Conservation (phyloP, 2,888 invertebrate genomes). For the Phortica okadai region DNA sequence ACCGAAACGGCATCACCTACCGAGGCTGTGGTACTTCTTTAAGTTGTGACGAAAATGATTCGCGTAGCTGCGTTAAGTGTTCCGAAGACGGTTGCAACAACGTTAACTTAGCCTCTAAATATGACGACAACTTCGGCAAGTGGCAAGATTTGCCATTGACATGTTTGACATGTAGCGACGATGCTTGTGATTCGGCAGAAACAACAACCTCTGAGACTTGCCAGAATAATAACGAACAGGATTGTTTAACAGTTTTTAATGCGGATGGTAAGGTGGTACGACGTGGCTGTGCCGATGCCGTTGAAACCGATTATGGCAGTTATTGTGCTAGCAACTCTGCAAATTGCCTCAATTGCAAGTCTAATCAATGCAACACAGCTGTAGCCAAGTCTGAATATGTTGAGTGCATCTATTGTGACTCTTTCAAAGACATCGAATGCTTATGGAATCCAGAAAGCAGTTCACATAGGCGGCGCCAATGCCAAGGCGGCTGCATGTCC, state of each 20-base stretch:
- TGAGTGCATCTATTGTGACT: slow-evolving; percentile 70
- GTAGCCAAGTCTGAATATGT: slow-evolving; percentile 50
- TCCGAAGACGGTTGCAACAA: slow-evolving; percentile 64
- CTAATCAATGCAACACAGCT: slow-evolving; percentile 71
- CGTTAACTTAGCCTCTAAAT: slow-evolving; percentile 53
- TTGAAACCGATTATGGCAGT: slow-evolving; percentile 48
- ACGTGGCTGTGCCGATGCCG: slow-evolving; percentile 67
- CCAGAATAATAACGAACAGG: slow-evolving; percentile 69
- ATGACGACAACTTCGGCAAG: slow-evolving; percentile 70
- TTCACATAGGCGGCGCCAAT: slow-evolving; percentile 58
- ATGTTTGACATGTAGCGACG: slow-evolving; percentile 62
- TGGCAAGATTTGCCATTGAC: slow-evolving; percentile 74
- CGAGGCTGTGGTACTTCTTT: slow-evolving; percentile 65
- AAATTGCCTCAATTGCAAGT: slow-evolving; percentile 69
- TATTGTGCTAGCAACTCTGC: slow-evolving; percentile 57
- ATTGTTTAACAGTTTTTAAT: slow-evolving; percentile 69
- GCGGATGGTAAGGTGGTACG: slow-evolving; percentile 54
- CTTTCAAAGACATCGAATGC: slow-evolving; percentile 59
- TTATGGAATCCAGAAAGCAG: slow-evolving; percentile 54
- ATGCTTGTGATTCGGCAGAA: slow-evolving; percentile 49
- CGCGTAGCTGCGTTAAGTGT: slow-evolving; percentile 61
- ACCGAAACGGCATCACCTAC: slow-evolving; percentile 59
- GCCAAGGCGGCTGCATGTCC: slow-evolving; percentile 70
- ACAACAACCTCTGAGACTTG: slow-evolving; percentile 48
- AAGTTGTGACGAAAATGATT: slow-evolving; percentile 57